Evolutionary conservation across 2,797 vertebrate genomes (phyloP).

Genomic region (Delichon dasypus): DNA sequence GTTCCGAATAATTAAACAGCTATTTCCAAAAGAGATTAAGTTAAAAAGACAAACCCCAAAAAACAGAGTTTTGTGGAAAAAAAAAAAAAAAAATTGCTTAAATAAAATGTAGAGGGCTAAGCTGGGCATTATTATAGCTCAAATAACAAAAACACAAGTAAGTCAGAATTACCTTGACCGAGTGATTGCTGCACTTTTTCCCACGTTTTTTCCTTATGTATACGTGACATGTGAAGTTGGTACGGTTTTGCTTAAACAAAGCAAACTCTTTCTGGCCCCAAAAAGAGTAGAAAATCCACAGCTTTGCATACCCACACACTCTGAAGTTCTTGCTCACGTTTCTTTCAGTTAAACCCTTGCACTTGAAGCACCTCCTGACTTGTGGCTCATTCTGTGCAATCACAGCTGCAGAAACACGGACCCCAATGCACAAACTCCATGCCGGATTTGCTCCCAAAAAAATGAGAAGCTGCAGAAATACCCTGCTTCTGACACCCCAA

Average conservation of each 20-base stretch:
- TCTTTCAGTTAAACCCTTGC: neutral
- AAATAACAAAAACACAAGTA: neutral
- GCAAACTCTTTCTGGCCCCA: neutral
- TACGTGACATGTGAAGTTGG: neutral
- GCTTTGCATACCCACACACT: neutral
- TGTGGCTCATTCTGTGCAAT: neutral
- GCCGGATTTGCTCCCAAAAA: neutral
- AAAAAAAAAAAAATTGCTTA: neutral
- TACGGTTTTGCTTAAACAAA: neutral
- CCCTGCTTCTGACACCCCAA: neutral
- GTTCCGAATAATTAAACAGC: neutral
- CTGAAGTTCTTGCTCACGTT: neutral
- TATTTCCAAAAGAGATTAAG: neutral
- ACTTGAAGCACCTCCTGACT: neutral
- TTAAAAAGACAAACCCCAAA: neutral
- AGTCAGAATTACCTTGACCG: neutral
- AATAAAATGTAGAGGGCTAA: neutral
- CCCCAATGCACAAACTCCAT: rapidly evolving
- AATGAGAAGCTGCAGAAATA: neutral
- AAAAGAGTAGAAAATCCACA: slow-evolving; percentile 7
- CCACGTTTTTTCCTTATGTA: neutral
- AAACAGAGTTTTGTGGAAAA: neutral
- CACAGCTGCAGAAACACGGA: neutral
- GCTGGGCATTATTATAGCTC: neutral
- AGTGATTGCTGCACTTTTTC: neutral